These are phyloP conservation scores for Sisyra nigra DNA, from an alignment of 2,888 invertebrate species.

Conservation along the genomic window DNA sequence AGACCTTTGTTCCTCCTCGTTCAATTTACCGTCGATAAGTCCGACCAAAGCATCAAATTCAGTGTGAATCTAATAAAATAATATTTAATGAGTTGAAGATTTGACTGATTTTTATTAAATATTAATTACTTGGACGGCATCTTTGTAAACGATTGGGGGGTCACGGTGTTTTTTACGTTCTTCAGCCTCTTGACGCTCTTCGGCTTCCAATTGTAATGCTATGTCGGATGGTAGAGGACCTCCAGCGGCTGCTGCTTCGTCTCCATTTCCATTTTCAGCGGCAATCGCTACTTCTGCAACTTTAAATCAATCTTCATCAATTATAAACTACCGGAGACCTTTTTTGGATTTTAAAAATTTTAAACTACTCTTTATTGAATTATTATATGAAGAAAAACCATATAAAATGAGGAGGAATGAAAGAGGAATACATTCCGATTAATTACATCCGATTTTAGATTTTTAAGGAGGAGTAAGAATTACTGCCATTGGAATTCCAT, in stretches of 20 bases:
- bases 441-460: too few species aligned
- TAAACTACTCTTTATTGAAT: too few species aligned
- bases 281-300: slow-evolving; percentile 4
- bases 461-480: too few species aligned
- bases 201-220: slow-evolving; percentile 39
- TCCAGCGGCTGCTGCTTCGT: slow-evolving; percentile 22
- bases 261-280: slow-evolving; percentile 14
- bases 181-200: slow-evolving; percentile 48
- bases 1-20: slow-evolving; percentile 56
- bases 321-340: too few species aligned
- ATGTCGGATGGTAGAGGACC: slow-evolving; percentile 33
- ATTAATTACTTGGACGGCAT: slow-evolving; percentile 46
- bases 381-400: too few species aligned
- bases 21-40: slow-evolving; percentile 52
- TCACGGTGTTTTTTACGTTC: slow-evolving; percentile 53
- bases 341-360: too few species aligned
- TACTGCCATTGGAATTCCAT: too few species aligned
- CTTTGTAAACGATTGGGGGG: slow-evolving; percentile 65
- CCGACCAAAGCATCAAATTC: slow-evolving; percentile 59
- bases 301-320: background rate
- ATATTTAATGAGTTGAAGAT: background rate
- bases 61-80: slow-evolving; percentile 36
- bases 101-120: background rate
- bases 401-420: too few species aligned
- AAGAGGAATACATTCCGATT: too few species aligned